Evolutionary conservation across 1,140 invertebrate species (phyloP).

Genomic region (Solenopsis fugax): DNA sequence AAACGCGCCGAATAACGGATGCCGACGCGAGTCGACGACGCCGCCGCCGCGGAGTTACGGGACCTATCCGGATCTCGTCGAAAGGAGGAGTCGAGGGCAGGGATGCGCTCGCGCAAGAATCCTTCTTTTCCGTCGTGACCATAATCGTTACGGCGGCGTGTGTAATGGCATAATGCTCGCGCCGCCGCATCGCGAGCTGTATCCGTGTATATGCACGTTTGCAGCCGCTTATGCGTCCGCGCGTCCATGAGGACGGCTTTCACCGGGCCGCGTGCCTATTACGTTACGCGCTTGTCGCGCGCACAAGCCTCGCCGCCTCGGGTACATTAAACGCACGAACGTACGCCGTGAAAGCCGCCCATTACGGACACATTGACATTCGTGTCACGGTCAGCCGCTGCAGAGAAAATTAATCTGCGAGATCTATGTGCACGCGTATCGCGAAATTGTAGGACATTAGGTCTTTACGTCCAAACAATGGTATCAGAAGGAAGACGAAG

Average conservation of each 20-base stretch:
- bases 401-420: conserved; percentile 73
- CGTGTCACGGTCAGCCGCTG: conserved; percentile 84
- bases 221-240: conserved; percentile 23
- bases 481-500: neutral
- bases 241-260: conserved; percentile 78
- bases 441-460: neutral
- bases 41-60: conserved; percentile 18
- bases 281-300: conserved; percentile 75
- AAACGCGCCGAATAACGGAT: conserved; percentile 59
- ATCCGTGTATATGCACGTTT: conserved; percentile 7
- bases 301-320: conserved; percentile 73
- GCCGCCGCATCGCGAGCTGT: conserved; percentile 60
- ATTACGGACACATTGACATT: conserved; percentile 82
- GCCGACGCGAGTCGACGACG: conserved; percentile 4
- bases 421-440: conserved; percentile 37
- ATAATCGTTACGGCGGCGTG: conserved; percentile 74
- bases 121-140: conserved; percentile 59
- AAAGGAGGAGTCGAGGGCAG: neutral
- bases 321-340: conserved; percentile 77
- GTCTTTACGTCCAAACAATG: neutral
- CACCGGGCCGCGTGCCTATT: conserved; percentile 79
- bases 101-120: conserved; percentile 57
- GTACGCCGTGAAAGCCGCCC: conserved; percentile 62
- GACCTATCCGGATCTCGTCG: conserved; percentile 7
- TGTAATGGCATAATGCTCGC: conserved; percentile 76